Evolutionary conservation across 2,888 invertebrate species (phyloP), one percentile per base, ranked within the genome.

Genomic region (Phengaris arion): DNA sequence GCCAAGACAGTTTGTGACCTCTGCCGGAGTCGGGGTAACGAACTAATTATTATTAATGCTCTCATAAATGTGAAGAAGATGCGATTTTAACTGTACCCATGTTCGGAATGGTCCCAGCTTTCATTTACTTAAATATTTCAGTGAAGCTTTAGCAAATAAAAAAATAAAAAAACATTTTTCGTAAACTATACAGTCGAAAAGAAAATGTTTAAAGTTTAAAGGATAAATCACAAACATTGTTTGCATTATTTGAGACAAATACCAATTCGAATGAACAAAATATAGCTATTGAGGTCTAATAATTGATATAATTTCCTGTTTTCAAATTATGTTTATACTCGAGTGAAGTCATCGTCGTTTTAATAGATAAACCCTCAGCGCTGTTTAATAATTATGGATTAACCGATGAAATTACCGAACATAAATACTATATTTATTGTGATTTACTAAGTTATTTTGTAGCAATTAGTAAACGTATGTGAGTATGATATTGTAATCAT

Each of bases 1-100:
- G 8, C 46, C 68, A 68, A 68, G 46, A n/a, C n/a, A 68, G 68
- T 13, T 12, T 15, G 48, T 83, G 83, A 64, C 64, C 64, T 64
- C 64, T 6, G 35, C 64, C 35, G 12, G 6, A 6, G 35, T 8
- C 59, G 15, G 69, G 15, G 48, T 54, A 72, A 45, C 72, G 35
- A 68, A 46, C 45, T 48, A 74, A 75, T 69, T 54, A 75, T 75
- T 46, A 75, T 68, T 68, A 55, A 75, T 75, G 46, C 55, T 55
- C 51, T 46, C 57, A 59, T 59, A 74, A 48, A 74, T 59, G 74
- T n/a, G 55, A 15, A 46, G n/a, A 15, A 52, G 22, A 74, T 13
- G 52, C 10, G n/a, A 15, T 70, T 22, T 51, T 22, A n/a, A 13
- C 51, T 22, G 22, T 52, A 54, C 72, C 72, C 54, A 51, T 48